Conservation (phyloP, 2,113 vertebrate species). For the Pachyramphus minor region DNA sequence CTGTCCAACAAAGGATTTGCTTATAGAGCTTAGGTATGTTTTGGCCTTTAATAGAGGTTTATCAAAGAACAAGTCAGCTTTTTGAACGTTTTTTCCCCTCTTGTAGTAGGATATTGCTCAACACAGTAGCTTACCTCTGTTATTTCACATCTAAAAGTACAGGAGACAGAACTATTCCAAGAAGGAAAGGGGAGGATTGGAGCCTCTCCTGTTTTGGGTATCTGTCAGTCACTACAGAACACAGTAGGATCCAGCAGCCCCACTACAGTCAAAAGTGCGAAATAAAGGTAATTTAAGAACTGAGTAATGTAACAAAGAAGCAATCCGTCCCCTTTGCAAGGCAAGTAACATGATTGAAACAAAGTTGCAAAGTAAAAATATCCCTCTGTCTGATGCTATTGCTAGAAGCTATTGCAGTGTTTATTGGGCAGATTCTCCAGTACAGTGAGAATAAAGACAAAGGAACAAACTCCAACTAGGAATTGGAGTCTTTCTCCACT, state of each 20-base stretch:
- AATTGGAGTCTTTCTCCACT: not conserved
- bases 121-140: not conserved
- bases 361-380: not conserved
- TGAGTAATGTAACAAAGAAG: not conserved
- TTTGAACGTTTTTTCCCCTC: not conserved
- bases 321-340: rapidly evolving
- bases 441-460: not conserved
- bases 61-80: not conserved
- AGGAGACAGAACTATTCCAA: not conserved
- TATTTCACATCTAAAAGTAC: not conserved
- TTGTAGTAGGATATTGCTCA: not conserved
- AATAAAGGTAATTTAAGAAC: not conserved
- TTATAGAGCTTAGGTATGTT: not conserved
- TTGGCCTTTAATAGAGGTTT: not conserved
- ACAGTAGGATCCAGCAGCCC: not conserved
- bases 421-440: not conserved
- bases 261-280: not conserved
- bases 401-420: too few species aligned
- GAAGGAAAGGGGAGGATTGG: not conserved
- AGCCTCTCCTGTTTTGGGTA: not conserved
- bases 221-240: not conserved
- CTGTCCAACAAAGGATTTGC: not conserved
- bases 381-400: not conserved
- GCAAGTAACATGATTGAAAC: not conserved
- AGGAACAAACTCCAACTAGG: not conserved